Conservation (phyloP, 1,140 invertebrate species). For the Bicyclus anynana region DNA sequence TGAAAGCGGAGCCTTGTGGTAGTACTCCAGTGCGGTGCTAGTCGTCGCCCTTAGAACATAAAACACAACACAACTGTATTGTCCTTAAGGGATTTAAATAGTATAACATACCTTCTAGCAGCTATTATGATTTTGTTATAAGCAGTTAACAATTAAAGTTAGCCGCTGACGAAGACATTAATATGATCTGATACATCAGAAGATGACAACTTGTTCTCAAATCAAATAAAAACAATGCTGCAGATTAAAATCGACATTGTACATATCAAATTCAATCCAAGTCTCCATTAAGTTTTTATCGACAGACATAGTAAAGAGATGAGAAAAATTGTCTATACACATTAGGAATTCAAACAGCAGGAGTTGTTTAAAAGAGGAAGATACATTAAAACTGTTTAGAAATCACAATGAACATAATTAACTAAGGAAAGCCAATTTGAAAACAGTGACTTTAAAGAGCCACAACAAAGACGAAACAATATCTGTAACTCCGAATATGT, state of each 20-base stretch:
- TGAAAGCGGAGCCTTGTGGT: conserved; percentile 16
- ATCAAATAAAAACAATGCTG: not conserved
- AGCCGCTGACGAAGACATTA: not conserved
- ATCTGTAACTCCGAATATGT: conserved; percentile 20
- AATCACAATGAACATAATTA: not conserved
- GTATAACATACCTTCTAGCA: conserved; percentile 19
- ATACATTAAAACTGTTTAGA: not conserved
- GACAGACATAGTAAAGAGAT: conserved; percentile 2
- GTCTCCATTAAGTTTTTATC: not conserved
- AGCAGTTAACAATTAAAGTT: not conserved
- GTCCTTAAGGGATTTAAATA: conserved; percentile 5
- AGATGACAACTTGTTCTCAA: not conserved
- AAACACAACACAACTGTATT: conserved; percentile 34
- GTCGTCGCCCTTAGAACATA: conserved; percentile 34
- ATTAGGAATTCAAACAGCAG: conserved; percentile 20
- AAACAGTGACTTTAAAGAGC: not conserved
- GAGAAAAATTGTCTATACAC: conserved; percentile 11
- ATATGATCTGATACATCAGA: not conserved
- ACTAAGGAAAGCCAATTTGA: not conserved
- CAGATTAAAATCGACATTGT: not conserved
- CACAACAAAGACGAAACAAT: conserved; percentile 13
- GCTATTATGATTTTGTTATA: too few species aligned
- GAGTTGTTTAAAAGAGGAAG: conserved; percentile 34
- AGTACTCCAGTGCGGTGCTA: conserved; percentile 15
- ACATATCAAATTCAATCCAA: not conserved